A percentile compares a stretch with the other conserved stretches of the same genome.
Conservation (phyloP, 2,888 invertebrate species). For the Hirtodrosophila histrioides region DNA sequence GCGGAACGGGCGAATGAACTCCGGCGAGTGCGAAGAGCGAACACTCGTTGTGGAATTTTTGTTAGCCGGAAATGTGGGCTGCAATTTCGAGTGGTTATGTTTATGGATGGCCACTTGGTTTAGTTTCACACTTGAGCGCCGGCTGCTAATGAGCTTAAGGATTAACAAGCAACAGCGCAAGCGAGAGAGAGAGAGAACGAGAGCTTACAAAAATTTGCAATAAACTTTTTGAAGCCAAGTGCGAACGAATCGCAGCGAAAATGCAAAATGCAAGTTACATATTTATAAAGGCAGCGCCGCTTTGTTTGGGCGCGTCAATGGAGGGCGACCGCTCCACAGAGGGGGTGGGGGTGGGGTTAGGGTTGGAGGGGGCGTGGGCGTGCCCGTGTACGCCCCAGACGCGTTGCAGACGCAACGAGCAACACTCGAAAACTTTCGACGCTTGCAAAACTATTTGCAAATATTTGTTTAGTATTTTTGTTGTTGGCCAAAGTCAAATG, state of each 20-base stretch:
- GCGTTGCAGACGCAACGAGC: slow-evolving; percentile 56
- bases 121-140: slow-evolving; percentile 74
- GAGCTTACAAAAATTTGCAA: slow-evolving; percentile 4
- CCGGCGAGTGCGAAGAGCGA: slow-evolving; percentile 16
- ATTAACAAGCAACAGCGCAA: slow-evolving; percentile 38
- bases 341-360: background rate
- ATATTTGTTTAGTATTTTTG: slow-evolving; percentile 67
- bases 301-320: slow-evolving; percentile 51
- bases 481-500: slow-evolving; percentile 57
- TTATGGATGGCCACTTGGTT: slow-evolving; percentile 70
- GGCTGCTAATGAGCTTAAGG: slow-evolving; percentile 75
- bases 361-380: slow-evolving; percentile 11
- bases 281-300: slow-evolving; percentile 32
- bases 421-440: slow-evolving; percentile 45
- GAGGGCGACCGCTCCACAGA: slow-evolving; percentile 2
- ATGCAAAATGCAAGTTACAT: slow-evolving; percentile 39
- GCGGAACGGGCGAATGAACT: slow-evolving; percentile 29
- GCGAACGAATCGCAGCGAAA: slow-evolving; percentile 3
- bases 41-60: slow-evolving; percentile 25
- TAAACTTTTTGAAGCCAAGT: slow-evolving; percentile 17
- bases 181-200: background rate
- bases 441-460: slow-evolving; percentile 69
- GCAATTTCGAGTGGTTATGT: slow-evolving; percentile 50
- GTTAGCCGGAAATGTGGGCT: slow-evolving; percentile 35
- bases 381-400: slow-evolving; percentile 50